phyloP scores from a whole-genome alignment of 2,888 invertebrate genomes.

The Andrena hattorfiana region DNA sequence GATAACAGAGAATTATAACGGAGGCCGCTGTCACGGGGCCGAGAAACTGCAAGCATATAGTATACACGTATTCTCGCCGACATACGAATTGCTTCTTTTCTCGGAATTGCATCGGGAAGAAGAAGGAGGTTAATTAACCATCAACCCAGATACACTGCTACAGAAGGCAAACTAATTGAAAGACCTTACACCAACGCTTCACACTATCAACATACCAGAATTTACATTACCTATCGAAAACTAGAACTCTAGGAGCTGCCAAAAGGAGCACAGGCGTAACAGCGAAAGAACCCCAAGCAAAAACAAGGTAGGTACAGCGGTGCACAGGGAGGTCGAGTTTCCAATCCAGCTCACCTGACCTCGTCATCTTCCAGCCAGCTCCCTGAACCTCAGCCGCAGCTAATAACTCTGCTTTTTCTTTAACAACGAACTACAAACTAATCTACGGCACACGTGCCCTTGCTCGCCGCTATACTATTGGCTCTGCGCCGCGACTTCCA shows the following conservation, averaged over 20 bases:
- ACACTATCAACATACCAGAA: background rate
- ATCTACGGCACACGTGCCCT: conserved; percentile 75
- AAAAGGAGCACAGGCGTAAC: too few relatives aligned
- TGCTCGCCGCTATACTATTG: conserved; percentile 72
- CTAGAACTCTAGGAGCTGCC: too few relatives aligned
- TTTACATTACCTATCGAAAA: background rate
- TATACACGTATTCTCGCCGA: conserved; percentile 61
- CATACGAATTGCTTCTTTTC: conserved; percentile 65
- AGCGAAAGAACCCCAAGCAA: background rate
- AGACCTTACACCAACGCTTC: background rate
- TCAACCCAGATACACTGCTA: background rate
- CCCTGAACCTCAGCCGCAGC: conserved; percentile 73
- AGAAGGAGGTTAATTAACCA: background rate
- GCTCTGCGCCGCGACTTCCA: conserved; percentile 32
- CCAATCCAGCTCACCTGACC: conserved; percentile 63
- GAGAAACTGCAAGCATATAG: conserved; percentile 74
- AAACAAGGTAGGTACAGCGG: background rate
- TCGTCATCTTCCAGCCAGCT: conserved; percentile 75
- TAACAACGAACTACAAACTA: conserved; percentile 76
- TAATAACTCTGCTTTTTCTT: conserved; percentile 81
- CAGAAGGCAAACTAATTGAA: background rate
- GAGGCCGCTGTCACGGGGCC: conserved; percentile 76
- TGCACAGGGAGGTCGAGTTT: conserved; percentile 10
- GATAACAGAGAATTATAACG: conserved; percentile 84
- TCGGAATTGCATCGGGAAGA: conserved; percentile 38